Evolutionary conservation across 2,797 vertebrate species (phyloP).

Genomic region (Kryptolebias ocellatus): DNA sequence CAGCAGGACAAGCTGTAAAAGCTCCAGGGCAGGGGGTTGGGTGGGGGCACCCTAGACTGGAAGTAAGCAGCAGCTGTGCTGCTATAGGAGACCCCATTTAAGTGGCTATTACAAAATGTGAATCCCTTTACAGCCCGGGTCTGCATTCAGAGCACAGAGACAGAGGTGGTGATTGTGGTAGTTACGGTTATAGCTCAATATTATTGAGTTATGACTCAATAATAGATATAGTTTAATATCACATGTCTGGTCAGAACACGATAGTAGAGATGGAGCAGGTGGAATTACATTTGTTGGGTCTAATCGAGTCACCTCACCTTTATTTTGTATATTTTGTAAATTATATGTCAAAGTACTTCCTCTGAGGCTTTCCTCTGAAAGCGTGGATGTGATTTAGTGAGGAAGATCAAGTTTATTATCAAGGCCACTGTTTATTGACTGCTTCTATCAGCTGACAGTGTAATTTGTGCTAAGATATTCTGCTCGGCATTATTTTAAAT

Average conservation of each 20-base stretch:
- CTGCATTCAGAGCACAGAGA: constrained; percentile 45
- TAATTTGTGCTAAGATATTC: not conserved
- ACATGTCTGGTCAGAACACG: not conserved
- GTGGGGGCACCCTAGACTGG: constrained; percentile 26
- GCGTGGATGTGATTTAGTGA: no score
- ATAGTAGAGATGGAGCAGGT: not conserved
- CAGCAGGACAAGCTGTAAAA: constrained; percentile 64
- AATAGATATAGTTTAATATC: not conserved
- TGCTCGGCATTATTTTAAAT: not conserved
- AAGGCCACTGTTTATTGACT: not conserved
- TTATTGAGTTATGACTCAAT: not conserved
- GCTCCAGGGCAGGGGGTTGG: constrained; percentile 31
- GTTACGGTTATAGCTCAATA: not conserved
- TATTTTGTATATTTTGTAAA: not conserved
- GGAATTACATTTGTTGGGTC: not conserved
- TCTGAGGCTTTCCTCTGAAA: not conserved
- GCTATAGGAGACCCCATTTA: constrained; percentile 62
- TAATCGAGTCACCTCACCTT: not conserved
- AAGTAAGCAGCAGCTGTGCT: constrained; percentile 63
- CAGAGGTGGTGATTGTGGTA: not conserved
- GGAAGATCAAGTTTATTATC: no score
- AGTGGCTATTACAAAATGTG: constrained; percentile 64
- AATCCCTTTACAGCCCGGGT: constrained; percentile 58
- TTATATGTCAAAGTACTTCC: not conserved
- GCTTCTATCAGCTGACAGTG: not conserved